phyloP scores from a whole-genome alignment of 1,140 invertebrate species.

The Drosophila nasuta region DNA sequence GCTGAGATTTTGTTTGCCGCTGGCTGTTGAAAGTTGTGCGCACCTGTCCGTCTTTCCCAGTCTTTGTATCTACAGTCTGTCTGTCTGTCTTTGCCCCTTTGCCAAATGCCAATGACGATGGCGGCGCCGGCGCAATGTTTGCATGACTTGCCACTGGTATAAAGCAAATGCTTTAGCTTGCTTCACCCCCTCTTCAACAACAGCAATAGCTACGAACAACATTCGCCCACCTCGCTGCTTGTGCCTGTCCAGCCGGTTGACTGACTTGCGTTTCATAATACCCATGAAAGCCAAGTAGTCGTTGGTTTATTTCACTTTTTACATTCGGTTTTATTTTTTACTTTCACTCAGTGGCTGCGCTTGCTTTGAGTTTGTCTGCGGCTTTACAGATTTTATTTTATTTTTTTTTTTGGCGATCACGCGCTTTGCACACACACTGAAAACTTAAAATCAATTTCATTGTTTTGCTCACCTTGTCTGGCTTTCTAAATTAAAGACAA shows the following conservation, averaged over 20 bases:
- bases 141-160: conserved; percentile 42
- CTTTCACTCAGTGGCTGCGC: conserved; percentile 44
- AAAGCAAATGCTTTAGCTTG: no score
- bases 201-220: background rate
- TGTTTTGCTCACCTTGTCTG: conserved; percentile 35
- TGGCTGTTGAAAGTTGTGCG: conserved; percentile 46
- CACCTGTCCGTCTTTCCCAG: background rate
- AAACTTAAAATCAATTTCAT: conserved; percentile 48
- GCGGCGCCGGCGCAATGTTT: conserved; percentile 27
- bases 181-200: no score
- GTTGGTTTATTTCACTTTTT: conserved; percentile 44
- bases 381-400: conserved; percentile 22
- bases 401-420: conserved; percentile 19
- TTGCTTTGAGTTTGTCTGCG: conserved; percentile 23
- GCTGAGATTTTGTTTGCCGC: conserved; percentile 22
- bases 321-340: conserved; percentile 35
- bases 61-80: background rate
- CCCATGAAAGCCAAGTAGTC: conserved; percentile 48
- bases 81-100: background rate
- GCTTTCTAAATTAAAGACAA: conserved; percentile 52
- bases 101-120: background rate
- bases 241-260: conserved; percentile 34
- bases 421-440: conserved; percentile 9
- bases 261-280: conserved; percentile 58
- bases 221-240: background rate